Percentiles rank a stretch among this genome's conserved stretches.
phyloP scores from a whole-genome alignment of 2,888 invertebrate genomes.

The Dromius quadrimaculatus region DNA sequence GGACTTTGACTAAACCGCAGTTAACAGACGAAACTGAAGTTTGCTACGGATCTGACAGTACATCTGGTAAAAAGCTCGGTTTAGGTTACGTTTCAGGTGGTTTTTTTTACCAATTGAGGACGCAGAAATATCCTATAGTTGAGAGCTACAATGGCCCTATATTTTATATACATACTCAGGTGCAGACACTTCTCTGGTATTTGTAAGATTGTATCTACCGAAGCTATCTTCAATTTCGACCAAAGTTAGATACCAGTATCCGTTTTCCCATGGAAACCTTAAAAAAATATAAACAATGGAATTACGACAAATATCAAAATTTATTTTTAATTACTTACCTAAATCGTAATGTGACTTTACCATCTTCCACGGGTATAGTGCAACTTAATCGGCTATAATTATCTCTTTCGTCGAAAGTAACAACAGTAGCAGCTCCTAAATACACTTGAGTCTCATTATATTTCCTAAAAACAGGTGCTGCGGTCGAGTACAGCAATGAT shows the following conservation, averaged over 20 bases:
- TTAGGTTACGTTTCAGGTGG: too few relatives aligned
- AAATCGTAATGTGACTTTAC: slow-evolving; percentile 62
- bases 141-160: too few relatives aligned
- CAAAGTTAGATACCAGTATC: slow-evolving; percentile 63
- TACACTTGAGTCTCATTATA: slow-evolving; percentile 55
- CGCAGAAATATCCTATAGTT: too few relatives aligned
- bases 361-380: slow-evolving; percentile 59
- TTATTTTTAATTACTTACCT: slow-evolving; percentile 44
- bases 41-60: too few relatives aligned
- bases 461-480: slow-evolving; percentile 59
- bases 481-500: slow-evolving; percentile 56
- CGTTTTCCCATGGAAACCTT: slow-evolving; percentile 59
- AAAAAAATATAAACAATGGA: not conserved
- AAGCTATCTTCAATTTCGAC: slow-evolving; percentile 59
- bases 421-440: slow-evolving; percentile 53
- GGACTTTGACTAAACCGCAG: too few relatives aligned
- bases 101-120: too few relatives aligned
- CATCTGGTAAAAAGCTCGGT: too few relatives aligned
- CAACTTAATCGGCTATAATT: slow-evolving; percentile 60
- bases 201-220: slow-evolving; percentile 58
- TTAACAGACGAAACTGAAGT: too few relatives aligned
- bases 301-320: not conserved
- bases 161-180: slow-evolving; percentile 55
- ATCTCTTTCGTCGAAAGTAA: slow-evolving; percentile 55
- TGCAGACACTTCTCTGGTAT: slow-evolving; percentile 60